Evolutionary conservation across 1,140 invertebrate genomes (phyloP).

Genomic region (Whitmania pigra): DNA sequence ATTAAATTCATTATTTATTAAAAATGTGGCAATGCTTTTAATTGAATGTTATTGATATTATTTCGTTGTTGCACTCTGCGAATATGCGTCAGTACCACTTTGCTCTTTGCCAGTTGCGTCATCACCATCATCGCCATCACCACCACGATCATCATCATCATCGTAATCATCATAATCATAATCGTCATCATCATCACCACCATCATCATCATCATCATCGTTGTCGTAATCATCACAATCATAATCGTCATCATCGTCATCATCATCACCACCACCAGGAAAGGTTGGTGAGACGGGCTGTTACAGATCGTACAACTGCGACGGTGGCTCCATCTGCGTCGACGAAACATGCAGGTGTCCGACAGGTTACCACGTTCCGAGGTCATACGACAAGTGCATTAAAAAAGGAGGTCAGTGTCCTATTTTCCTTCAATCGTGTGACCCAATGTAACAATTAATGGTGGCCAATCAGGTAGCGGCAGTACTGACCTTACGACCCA

Average conservation of each 20-base stretch:
- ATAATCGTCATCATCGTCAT: not conserved
- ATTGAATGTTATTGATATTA: no score
- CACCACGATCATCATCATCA: not conserved
- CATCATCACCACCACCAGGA: not conserved
- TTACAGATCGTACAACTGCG: slow-evolving; percentile 15
- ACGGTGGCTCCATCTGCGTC: slow-evolving; percentile 20
- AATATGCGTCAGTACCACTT: no score
- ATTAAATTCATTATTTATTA: no score
- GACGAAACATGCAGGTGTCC: slow-evolving; percentile 18
- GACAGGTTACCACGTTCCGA: slow-evolving; percentile 9
- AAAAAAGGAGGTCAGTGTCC: slow-evolving; percentile 17
- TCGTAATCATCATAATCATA: slow-evolving; percentile 5
- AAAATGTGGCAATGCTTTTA: no score
- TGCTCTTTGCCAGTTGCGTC: no score
- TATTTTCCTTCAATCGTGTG: no score
- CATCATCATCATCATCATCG: slow-evolving; percentile 4
- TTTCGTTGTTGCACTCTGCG: no score
- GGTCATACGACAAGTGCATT: slow-evolving; percentile 15
- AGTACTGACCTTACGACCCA: no score
- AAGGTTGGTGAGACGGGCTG: slow-evolving; percentile 14
- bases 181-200: not conserved
- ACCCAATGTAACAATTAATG: no score
- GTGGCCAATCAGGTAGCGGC: no score
- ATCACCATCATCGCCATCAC: not conserved
- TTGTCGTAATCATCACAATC: not conserved